Percentiles rank a stretch among this genome's conserved stretches.
phyloP scores from a whole-genome alignment of 2,888 invertebrate species.

The Oxycera nigricornis region DNA sequence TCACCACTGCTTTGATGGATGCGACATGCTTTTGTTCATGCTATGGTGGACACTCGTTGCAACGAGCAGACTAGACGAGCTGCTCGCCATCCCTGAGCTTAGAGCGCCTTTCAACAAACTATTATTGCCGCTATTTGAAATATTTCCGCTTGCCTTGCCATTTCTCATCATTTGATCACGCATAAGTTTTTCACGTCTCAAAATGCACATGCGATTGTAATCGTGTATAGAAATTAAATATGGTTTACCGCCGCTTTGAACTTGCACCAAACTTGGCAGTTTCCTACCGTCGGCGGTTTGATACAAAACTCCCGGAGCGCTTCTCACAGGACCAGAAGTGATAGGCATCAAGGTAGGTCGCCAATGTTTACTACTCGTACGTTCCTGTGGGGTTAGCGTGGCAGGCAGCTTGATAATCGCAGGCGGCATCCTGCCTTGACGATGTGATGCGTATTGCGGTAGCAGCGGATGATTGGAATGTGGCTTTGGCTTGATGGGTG shows the following conservation, averaged over 20 bases:
- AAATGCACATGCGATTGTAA: slow-evolving; percentile 80
- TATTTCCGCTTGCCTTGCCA: slow-evolving; percentile 39
- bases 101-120: slow-evolving; percentile 30
- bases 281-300: slow-evolving; percentile 68
- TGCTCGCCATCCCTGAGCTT: too few species aligned
- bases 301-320: slow-evolving; percentile 61
- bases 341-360: slow-evolving; percentile 76
- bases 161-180: slow-evolving; percentile 65
- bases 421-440: slow-evolving; percentile 51
- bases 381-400: slow-evolving; percentile 61
- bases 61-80: not conserved
- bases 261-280: slow-evolving; percentile 73
- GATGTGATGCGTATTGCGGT: not conserved
- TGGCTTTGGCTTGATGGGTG: slow-evolving; percentile 50
- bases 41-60: too few species aligned
- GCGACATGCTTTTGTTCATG: too few species aligned
- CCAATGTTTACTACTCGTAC: slow-evolving; percentile 69
- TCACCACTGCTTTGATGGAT: too few species aligned
- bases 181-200: slow-evolving; percentile 71
- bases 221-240: slow-evolving; percentile 81
- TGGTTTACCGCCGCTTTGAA: slow-evolving; percentile 78
- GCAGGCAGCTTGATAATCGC: slow-evolving; percentile 59
- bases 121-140: not conserved
- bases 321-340: slow-evolving; percentile 59
- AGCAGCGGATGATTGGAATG: slow-evolving; percentile 51